Base-by-base conservation (phyloP, 2,888 invertebrate species). In the Rotaria sp. region DNA sequence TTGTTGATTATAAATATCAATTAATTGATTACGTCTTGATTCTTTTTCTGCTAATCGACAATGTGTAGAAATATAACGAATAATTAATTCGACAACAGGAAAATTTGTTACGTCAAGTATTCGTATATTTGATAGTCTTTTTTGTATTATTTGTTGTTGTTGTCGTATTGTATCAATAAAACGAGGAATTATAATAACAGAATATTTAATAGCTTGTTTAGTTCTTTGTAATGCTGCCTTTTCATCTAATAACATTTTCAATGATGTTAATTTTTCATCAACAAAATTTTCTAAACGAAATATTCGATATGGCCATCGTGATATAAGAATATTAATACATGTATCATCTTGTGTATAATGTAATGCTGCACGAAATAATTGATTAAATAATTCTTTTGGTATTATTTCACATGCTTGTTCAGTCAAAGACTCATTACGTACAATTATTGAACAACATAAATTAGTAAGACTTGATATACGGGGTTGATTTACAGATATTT, bases 1-100 rank as follows among this genome's bases (percentile, higher is more conserved):
- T 21, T 86, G 85, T 80, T 86, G 85, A 41, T 85, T 48, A 35
- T 86, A 86, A n/a, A 85, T 85, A 50, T 86, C 86, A n/a, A 86
- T 86, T 50, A 86, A 50, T 75, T 84, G 84, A 85, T 86, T 86
- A 38, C 86, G 85, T 85, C 85, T 52, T 21, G 85, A 84, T 85
- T 86, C 86, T 86, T 86, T 86, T 80, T 86, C 85, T 55, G 86
- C 86, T 35, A 86, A 52, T 30, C 86, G 50, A 85, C 86, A 86
- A 84, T 86, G 86, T 45, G 86, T 86, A 26, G 86, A 85, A 18
- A 86, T 85, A 50, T 86, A 86, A 45, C 85, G 85, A 35, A 86
- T 75, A n/a, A 86, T 86, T 57, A 86, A 85, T 85, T 86, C 86
- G 10, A 85, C 86, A 10, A 86, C 74, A 24, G 86, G 86, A 30